Base-by-base conservation (phyloP, 2,113 vertebrate genomes). In the Mus pahari region DNA sequence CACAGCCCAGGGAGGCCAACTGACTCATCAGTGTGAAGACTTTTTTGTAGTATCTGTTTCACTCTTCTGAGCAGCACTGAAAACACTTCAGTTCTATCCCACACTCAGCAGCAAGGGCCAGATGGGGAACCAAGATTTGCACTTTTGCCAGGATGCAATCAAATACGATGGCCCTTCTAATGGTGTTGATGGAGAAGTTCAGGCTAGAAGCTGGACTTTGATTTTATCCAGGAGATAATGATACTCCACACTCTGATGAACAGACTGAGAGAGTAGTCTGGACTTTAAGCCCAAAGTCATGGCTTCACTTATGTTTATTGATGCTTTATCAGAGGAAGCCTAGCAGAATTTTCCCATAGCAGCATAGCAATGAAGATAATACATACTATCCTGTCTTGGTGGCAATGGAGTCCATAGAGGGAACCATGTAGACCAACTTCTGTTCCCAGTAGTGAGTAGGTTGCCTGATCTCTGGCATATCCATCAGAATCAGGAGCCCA, bases 371-470 rank as follows among this genome's bases (percentile, higher is more conserved):
- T 66, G 60, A 22, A 66, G 62, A 68, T 9, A 33, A 68, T 9
- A 33, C 8, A 60, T 9, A 45, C 8, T 5, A 33, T 0, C 1
- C 5, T 91, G 3, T 12, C 0, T 31, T 7, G 1, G 1, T 66
- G 14, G 55, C 45, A 66, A 2, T 9, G 31, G 62, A 50, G 11
- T 6, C 36, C 42, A 26, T 31, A 14, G 7, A 48, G 14, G 71
- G 10, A 91, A 19, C 1, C 3, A 14, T 53, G 26, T 50, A 26
- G 45, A 58, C 12, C 71, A 3, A 50, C 20, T 14, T n/a, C 28
- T 74, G 11, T 22, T 14, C 11, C 12, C 42, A 22, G 1, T 45
- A 9, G 1, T n/a, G 39, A 12, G 1, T n/a, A 33, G 22, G 3
- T 12, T 74, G 3, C 9, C 26, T 55, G 36, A 88, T 39, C 7